Evolutionary conservation across 2,888 invertebrate genomes (phyloP), one percentile per base, ranked within the genome.

Genomic region (Agrotis ipsilon): DNA sequence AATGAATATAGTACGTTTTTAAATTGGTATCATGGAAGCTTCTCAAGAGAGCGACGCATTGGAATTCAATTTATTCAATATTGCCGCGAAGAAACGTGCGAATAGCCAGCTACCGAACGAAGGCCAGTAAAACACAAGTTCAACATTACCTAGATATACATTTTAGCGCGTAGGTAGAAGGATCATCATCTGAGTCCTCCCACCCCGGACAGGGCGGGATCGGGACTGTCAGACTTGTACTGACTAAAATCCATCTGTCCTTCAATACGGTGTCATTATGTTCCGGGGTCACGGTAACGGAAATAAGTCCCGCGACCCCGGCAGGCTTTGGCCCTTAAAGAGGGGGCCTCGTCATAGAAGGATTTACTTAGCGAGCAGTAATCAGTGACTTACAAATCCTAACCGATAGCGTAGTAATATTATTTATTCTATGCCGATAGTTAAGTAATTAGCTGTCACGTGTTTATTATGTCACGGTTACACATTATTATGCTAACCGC

Each of bases 21-120:
- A 84, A 85, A 82, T 88, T 77, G 80, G 88, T 87, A 86, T 85
- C 87, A 88, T 88, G 85, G 77, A 84, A 82, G 83, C 78, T 83
- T 76, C 84, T 83, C 80, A 83, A 76, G 78, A 77, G 73, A 76
- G 68, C 80, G 85, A 87, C 88, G 87, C 87, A 84, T 87, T 80
- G 91, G 90, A 90, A 91, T 92, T 88, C 89, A 87, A 92, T 91
- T 92, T 91, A 90, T 91, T 90, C 87, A 87, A 89, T 91, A 89
- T 87, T 68, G 84, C 81, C 72, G 72, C 72, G 64, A 72, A 75
- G 78, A 64, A 62, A 87, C 86, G 84, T 86, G 85, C 73, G 77
- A 80, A 80, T 80, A 86, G 85, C 74, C 68, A 46, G 63, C 71
- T 66, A 67, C 55, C 52, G 64, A 76, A 78, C 52, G 72, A 62